Evolutionary conservation across 2,888 invertebrate genomes (phyloP), one percentile per base, ranked within the genome.

Genomic region (Melanophora roralis): DNA sequence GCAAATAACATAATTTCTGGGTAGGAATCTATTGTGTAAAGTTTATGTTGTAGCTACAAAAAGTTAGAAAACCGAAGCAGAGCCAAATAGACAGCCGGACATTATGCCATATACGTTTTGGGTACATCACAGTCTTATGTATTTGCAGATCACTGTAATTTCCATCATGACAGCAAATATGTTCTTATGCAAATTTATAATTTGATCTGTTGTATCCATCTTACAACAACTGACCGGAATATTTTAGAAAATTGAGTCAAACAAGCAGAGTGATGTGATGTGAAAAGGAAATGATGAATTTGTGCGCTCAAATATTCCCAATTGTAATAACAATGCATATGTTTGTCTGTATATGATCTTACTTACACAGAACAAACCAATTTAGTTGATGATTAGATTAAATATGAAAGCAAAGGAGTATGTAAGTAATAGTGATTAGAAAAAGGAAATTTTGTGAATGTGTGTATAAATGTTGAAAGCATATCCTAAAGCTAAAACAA

Each of bases 211-310:
- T 74, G 74, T 59, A 79, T 79, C 69, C 19, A 64, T 65, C 64
- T 51, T 51, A 43, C 69, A 64, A 40, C 65, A 62, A 34, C 47
- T 68, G 68, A 38, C 68, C 62, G 47, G 55, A 69, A 49, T 57
- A 57, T 69, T 60, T 16, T 57, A 69, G 75, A 62, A 76, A 40
- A 55, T 69, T 49, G 23, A 49, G n/a, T 21, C 47, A 40, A 45
- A 76, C 53, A 32, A 6, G 38, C 34, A 57, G 16, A 38, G 40
- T 64, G 55, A 69, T 69, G 55, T 55, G 55, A 47, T 67, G 67
- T 67, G 53, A 36, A 72, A 76, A 62, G 80, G 65, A 76, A 76
- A 72, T 80, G 67, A 72, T 67, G 76, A 80, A 76, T 76, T 80
- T 76, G 72, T 80, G 75, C 67, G 75, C 71, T 75, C 71, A 72